A percentile compares a stretch with the other conserved stretches of the same genome.
phyloP scores from a whole-genome alignment of 2,113 vertebrate species.

The Neofelis nebulosa region DNA sequence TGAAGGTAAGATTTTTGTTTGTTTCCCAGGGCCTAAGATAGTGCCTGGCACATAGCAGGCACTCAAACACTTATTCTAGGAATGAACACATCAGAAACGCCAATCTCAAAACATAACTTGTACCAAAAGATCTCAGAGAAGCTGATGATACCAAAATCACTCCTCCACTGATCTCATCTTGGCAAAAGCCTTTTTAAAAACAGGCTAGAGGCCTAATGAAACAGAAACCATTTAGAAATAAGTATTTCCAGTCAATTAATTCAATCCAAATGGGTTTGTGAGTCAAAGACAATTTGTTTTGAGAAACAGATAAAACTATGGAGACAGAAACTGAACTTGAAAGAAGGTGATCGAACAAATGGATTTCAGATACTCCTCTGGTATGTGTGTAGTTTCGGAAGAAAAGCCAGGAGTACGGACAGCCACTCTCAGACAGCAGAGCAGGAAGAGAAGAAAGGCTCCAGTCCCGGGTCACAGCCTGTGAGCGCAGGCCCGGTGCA shows the following conservation, averaged over 20 bases:
- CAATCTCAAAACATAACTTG: background rate
- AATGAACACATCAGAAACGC: background rate
- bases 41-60: background rate
- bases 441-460: background rate
- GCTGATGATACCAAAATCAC: background rate
- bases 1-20: background rate
- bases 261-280: conserved; percentile 34
- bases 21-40: background rate
- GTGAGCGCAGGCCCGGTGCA: background rate
- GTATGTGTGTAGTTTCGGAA: background rate
- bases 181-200: background rate
- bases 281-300: conserved; percentile 33
- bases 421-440: no score
- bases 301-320: background rate
- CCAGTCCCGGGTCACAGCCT: background rate
- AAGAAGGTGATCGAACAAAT: background rate
- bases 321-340: conserved; percentile 4
- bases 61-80: background rate
- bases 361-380: background rate
- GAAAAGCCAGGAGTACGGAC: background rate
- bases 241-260: conserved; percentile 53
- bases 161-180: background rate
- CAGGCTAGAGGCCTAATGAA: conserved; percentile 43
- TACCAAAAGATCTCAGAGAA: background rate
- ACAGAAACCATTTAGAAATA: conserved; percentile 52